These are phyloP conservation scores for Crenichthys baileyi DNA, from an alignment of 2,797 vertebrate species.

Conservation along the genomic window DNA sequence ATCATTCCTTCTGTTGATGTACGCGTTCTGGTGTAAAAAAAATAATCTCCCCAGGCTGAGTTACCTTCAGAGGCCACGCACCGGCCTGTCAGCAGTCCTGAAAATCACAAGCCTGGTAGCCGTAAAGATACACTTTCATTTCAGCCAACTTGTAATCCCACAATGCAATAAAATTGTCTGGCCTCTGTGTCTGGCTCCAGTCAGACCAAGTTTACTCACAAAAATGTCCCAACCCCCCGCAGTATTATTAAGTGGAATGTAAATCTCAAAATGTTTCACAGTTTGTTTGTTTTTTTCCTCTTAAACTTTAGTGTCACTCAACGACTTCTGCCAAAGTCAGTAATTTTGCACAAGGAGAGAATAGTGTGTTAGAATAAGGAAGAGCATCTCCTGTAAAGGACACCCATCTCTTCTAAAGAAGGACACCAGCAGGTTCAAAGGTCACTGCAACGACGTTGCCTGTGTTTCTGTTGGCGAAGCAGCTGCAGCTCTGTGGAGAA, in stretches of 20 bases:
- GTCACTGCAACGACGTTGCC: slow-evolving; percentile 44
- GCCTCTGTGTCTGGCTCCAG: slow-evolving; percentile 76
- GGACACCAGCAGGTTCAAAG: slow-evolving; percentile 54
- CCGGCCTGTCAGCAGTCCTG: slow-evolving; percentile 49
- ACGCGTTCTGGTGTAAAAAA: slow-evolving; percentile 64
- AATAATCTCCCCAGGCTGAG: slow-evolving; percentile 55
- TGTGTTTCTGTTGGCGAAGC: slow-evolving; percentile 59
- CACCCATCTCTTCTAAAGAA: slow-evolving; percentile 48
- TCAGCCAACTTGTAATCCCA: slow-evolving; percentile 74
- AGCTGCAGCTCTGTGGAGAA: slow-evolving; percentile 42
- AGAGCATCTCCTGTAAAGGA: slow-evolving; percentile 46
- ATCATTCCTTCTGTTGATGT: slow-evolving; percentile 47
- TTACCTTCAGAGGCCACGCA: slow-evolving; percentile 66
- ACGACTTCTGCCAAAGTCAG: slow-evolving; percentile 44
- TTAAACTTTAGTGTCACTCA: slow-evolving; percentile 48
- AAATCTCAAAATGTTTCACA: slow-evolving; percentile 59
- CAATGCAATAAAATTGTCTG: slow-evolving; percentile 81
- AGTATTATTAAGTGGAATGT: slow-evolving; percentile 68
- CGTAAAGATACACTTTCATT: slow-evolving; percentile 79
- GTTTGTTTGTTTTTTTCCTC: slow-evolving; percentile 24
- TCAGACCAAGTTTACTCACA: slow-evolving; percentile 73
- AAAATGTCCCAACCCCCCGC: slow-evolving; percentile 44
- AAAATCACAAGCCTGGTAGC: slow-evolving; percentile 65
- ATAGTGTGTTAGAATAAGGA: slow-evolving; percentile 56
- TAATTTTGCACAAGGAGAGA: slow-evolving; percentile 48